Base-by-base conservation (phyloP, 1,140 invertebrate genomes). In the Drosophila suzukii region DNA sequence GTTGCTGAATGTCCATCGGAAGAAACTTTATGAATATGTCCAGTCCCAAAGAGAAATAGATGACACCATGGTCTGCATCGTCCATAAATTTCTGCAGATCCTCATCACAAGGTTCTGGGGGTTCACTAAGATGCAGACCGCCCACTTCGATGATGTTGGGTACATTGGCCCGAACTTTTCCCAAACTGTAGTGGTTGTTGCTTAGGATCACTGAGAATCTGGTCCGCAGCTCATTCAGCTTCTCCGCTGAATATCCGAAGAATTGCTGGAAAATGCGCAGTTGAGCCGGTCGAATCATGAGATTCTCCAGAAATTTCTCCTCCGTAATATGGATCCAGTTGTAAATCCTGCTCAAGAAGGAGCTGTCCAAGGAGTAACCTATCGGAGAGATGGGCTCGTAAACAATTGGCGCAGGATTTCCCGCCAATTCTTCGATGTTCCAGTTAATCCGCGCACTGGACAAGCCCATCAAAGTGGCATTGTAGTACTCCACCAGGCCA, bases 31-130 rank as follows among this genome's bases (percentile, higher is more conserved):
- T 92, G 63, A 93, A 83, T 0, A 95, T 78, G 81, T 94, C 94
- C 0, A 94, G 93, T 0, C 95, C 95, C 39, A 95, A 93, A 59
- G 93, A 95, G 39, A 95, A 94, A 44, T 94, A 95, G 7, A 95
- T 90, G 0, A 93, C 93, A 3, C 95, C 95, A 11, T 94, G 53
- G 13, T 85, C 90, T 2, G 94, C 93, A 36, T 93, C 89, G 72
- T 95, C 93, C 39, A 95, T 74, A 75, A 94, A 93, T 43, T 91
- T 86, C 79, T 94, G 84, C 0, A 94, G 67, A 1, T 77, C n/a
- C 4, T n/a, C 12, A 4, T 66, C 57, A 10, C 94, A 75, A 3
- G 92, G 60, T 0, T 56, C 65, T 2, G 78, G 24, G 1, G 63
- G 75, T 93, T 54, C 94, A 88, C 4, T 17, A 88, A 91, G 88